Conservation (phyloP, 2,888 invertebrate species). For the Dynastes hyllus region DNA sequence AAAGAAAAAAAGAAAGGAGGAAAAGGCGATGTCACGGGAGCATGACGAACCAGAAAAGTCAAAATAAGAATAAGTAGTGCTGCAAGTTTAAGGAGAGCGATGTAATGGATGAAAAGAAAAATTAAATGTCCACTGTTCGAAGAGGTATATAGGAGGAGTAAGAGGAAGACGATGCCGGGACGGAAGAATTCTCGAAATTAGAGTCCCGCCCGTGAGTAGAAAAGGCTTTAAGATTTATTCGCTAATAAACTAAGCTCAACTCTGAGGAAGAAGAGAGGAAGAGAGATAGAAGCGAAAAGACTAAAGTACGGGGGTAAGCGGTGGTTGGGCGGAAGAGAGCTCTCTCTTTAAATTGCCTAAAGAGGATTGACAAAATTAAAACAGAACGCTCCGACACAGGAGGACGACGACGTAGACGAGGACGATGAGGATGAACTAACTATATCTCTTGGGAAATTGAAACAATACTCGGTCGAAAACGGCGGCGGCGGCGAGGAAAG, state of each 20-base stretch:
- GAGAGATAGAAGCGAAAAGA: neutral
- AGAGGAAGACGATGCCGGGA: neutral
- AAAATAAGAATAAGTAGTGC: constrained; percentile 26
- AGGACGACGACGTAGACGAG: constrained; percentile 25
- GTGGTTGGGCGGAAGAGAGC: constrained; percentile 13
- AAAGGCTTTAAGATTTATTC: constrained; percentile 64
- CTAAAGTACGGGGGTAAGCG: neutral
- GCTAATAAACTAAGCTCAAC: constrained; percentile 64
- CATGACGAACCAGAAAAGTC: neutral
- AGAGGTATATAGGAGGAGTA: neutral
- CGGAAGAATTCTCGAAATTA: constrained; percentile 53
- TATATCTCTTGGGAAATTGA: constrained; percentile 64
- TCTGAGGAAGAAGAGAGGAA: constrained; percentile 53
- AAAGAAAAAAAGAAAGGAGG: neutral
- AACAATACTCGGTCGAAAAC: constrained; percentile 56
- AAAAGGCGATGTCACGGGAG: neutral
- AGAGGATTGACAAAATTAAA: constrained; percentile 68
- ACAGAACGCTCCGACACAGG: constrained; percentile 59
- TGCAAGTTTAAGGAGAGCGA: neutral
- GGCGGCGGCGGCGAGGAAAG: constrained; percentile 18
- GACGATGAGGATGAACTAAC: constrained; percentile 57
- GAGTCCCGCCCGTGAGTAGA: constrained; percentile 53
- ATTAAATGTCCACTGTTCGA: constrained; percentile 36
- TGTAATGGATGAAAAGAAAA: neutral
- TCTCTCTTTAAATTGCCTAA: constrained; percentile 65